Base-by-base conservation (phyloP, 2,888 invertebrate species). In the Papilio elwesi region DNA sequence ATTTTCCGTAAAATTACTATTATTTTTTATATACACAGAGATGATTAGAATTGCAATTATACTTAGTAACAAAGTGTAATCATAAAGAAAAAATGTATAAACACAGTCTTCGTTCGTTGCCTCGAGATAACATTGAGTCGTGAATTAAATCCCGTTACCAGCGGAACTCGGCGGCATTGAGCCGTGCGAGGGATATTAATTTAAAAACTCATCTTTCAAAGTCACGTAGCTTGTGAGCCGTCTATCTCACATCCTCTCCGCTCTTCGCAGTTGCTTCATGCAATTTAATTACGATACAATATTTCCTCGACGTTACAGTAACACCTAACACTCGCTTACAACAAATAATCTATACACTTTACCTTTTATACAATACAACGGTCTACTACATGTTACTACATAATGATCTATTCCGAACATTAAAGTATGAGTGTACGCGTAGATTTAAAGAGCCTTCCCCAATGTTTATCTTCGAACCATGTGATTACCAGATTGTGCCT, bases 121-220 rank as follows among this genome's bases (percentile, higher is more conserved):
- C 13, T 59, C 59, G 48, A 55, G 15, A 49, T 55, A 63, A 36
- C 48, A 64, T 68, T 63, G 68, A 72, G 68, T 63, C 48, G 49
- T 38, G 63, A 72, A 72, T 72, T 65, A 69, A 57, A 73, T 65
- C 55, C 15, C 55, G 52, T 73, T 64, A 59, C 69, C 52, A 38
- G 36, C 64, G 68, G 52, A 64, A 65, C 48, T 12, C 51, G 63
- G 36, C 55, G 68, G 57, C 55, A 53, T 57, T 69, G 69, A 73
- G 65, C 73, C 73, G 70, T 73, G 66, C 70, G 73, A 70, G 66
- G 70, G 70, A 70, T 73, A 73, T 73, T 73, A 73, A 73, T 73
- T 73, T 73, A 73, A 73, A 73, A 73, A 73, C 73, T 73, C 69
- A 73, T 73, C 70, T 67, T 67, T 70, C 73, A 73, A 73, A 73